phyloP scores from a whole-genome alignment of 2,888 invertebrate genomes.

The Chrysolina oricalcia region DNA sequence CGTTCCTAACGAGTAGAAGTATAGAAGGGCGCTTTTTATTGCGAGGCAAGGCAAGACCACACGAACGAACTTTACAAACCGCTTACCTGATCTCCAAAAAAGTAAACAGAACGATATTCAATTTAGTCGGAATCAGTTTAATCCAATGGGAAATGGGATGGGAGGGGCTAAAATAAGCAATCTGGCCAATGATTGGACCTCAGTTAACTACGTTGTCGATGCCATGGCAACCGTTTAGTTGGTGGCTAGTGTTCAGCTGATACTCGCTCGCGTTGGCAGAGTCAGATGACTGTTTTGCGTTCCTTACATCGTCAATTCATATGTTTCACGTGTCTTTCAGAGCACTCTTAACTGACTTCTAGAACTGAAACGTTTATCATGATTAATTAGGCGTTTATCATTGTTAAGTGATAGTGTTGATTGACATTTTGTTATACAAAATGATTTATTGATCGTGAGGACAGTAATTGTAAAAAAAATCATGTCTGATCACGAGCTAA shows the following conservation, averaged over 20 bases:
- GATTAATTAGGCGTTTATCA: conserved; percentile 26
- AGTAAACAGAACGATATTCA: conserved; percentile 72
- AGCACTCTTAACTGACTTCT: conserved; percentile 17
- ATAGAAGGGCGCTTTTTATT: conserved; percentile 28
- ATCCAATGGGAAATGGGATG: conserved; percentile 71
- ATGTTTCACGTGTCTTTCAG: conserved; percentile 42
- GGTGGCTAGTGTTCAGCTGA: conserved; percentile 66
- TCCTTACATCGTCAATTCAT: conserved; percentile 40
- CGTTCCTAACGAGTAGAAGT: background rate
- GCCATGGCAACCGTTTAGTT: conserved; percentile 70
- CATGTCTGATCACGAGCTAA: conserved; percentile 71
- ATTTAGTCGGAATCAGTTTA: conserved; percentile 72
- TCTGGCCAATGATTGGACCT: conserved; percentile 69
- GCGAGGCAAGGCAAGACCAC: conserved; percentile 41
- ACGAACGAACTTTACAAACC: conserved; percentile 47
- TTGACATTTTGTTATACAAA: background rate
- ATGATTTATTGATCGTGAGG: conserved; percentile 16
- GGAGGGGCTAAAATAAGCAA: conserved; percentile 66
- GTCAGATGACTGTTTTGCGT: conserved; percentile 33
- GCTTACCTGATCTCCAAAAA: conserved; percentile 67
- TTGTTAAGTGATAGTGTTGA: conserved; percentile 11
- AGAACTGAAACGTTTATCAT: background rate
- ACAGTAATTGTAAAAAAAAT: conserved; percentile 24
- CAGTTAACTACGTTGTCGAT: conserved; percentile 67
- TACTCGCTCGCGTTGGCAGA: conserved; percentile 56